Conservation (phyloP, 35 echinoderm and acorn worm species). For the Hemicentrotus pulcherrimus region DNA sequence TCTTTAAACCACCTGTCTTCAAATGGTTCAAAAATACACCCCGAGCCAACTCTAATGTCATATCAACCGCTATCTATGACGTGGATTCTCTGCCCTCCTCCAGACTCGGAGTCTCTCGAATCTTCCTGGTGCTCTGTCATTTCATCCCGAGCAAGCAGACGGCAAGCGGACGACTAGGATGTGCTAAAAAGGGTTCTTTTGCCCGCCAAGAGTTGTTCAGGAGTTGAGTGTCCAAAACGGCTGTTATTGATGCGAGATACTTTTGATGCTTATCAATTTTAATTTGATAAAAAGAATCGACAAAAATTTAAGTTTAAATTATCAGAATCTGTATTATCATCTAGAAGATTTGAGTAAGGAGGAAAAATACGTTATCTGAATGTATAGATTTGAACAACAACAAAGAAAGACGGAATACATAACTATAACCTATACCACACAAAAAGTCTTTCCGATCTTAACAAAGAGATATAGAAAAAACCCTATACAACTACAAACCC, state of each 20-base stretch:
- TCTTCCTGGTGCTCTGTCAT: neutral
- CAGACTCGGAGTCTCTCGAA: neutral
- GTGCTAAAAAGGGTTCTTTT: neutral
- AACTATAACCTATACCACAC: no score
- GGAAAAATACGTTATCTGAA: no score
- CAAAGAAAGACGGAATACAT: no score
- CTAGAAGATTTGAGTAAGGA: no score
- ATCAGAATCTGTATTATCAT: no score
- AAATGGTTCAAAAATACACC: neutral
- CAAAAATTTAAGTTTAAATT: no score
- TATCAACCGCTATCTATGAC: neutral
- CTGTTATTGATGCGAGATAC: neutral
- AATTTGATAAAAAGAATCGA: no score
- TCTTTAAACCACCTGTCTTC: neutral
- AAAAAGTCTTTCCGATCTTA: no score
- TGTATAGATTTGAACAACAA: no score
- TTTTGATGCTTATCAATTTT: no score
- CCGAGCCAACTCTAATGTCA: neutral
- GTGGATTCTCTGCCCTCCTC: neutral
- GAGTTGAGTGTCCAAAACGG: neutral
- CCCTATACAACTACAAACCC: no score
- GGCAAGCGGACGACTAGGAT: neutral
- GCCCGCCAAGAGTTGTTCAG: neutral
- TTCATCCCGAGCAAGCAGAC: neutral
- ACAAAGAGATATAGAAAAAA: no score